Percentiles rank a stretch among this genome's conserved stretches.
These are phyloP conservation scores for Leucoraja ocellata DNA, from an alignment of 2,797 vertebrate species.

Conservation along the genomic window DNA sequence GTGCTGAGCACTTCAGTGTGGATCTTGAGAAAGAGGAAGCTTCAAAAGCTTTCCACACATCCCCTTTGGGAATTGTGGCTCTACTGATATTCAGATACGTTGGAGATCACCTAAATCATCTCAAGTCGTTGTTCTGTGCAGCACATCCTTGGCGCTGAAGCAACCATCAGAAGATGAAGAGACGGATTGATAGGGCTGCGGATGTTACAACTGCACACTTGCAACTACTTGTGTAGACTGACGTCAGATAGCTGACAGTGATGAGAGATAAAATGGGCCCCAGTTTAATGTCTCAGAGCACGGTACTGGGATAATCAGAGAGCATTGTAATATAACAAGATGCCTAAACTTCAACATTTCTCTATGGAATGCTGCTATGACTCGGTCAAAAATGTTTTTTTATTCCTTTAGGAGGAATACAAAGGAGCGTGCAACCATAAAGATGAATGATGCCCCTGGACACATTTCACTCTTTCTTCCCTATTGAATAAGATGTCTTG, in stretches of 20 bases:
- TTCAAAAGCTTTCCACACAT: neutral
- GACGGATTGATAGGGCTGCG: no score
- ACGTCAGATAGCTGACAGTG: neutral
- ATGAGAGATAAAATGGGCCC: neutral
- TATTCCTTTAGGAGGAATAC: neutral
- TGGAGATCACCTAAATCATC: neutral
- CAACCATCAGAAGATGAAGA: no score
- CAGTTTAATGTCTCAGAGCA: neutral
- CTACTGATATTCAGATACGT: neutral
- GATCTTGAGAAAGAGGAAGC: neutral
- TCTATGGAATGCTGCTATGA: neutral
- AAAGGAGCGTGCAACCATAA: neutral
- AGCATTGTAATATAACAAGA: neutral
- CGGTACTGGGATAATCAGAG: neutral
- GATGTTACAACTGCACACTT: no score
- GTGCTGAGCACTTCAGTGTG: neutral
- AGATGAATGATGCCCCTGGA: constrained; percentile 9
- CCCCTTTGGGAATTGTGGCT: neutral
- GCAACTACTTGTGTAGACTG: no score
- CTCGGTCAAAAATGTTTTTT: neutral
- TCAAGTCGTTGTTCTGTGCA: neutral
- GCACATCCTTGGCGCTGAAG: neutral
- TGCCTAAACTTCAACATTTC: neutral
- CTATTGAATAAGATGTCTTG: neutral
- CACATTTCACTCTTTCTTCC: neutral